Evolutionary conservation across 2,113 vertebrate genomes (phyloP).

Genomic region (Astur gentilis): DNA sequence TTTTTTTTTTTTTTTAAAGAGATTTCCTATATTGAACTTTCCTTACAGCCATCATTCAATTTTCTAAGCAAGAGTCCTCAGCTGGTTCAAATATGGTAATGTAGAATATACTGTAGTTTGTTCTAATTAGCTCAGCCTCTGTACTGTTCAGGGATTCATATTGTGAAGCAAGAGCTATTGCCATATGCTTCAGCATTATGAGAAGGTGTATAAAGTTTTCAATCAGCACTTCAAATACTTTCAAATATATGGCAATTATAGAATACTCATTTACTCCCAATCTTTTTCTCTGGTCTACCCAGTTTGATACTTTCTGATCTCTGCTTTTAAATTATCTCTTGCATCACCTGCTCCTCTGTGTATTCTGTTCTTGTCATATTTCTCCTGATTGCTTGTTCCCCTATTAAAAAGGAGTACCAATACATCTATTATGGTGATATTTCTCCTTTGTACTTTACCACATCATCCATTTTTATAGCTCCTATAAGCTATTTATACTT

Average conservation of each 20-base stretch:
- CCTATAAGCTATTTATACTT: neutral
- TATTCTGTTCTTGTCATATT: neutral
- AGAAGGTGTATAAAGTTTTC: neutral
- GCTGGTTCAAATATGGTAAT: neutral
- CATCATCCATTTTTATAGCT: neutral
- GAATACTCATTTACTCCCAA: neutral
- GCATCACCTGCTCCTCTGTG: neutral
- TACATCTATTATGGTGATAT: neutral
- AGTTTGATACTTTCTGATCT: neutral
- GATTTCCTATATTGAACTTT: neutral
- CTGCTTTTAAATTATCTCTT: neutral
- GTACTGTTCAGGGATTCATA: neutral
- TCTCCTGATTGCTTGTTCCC: neutral
- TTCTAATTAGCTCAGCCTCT: neutral
- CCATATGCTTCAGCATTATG: neutral
- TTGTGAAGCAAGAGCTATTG: neutral
- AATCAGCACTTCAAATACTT: conserved; percentile 34
- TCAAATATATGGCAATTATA: neutral
- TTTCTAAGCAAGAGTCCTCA: neutral
- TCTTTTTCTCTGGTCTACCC: neutral
- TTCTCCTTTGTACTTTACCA: neutral
- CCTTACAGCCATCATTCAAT: neutral
- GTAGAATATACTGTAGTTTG: neutral
- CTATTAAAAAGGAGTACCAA: neutral
- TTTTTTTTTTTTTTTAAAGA: neutral